Conservation (phyloP, 2,888 invertebrate species). For the Drosophila rellima region DNA sequence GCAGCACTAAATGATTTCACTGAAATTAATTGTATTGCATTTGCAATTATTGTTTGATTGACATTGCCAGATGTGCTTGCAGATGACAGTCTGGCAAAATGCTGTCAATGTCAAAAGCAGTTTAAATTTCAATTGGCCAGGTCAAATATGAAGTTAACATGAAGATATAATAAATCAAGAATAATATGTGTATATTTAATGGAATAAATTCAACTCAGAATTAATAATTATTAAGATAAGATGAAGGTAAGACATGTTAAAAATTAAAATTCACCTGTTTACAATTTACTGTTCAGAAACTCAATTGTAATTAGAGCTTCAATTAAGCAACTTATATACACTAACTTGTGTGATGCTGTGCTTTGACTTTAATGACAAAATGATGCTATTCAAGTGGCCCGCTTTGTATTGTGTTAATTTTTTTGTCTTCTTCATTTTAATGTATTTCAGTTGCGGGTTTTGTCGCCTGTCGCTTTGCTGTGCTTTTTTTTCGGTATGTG, state of each 20-base stretch:
- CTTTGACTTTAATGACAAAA: constrained; percentile 14
- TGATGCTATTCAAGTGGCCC: constrained; percentile 38
- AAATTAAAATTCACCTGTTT: neutral
- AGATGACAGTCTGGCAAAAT: too few species aligned
- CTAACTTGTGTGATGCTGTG: neutral
- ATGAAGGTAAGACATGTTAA: neutral
- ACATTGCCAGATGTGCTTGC: too few species aligned
- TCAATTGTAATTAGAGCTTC: constrained; percentile 1
- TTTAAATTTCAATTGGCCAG: too few species aligned
- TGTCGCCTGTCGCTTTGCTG: constrained; percentile 22
- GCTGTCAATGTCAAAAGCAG: too few species aligned
- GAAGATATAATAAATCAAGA: neutral
- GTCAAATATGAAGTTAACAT: neutral
- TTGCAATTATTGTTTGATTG: too few species aligned
- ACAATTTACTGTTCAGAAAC: neutral
- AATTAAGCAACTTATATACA: neutral
- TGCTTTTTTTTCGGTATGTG: constrained; percentile 14
- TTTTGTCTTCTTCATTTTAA: constrained; percentile 5
- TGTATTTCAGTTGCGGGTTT: constrained; percentile 29
- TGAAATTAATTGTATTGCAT: too few species aligned
- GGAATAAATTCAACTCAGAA: neutral
- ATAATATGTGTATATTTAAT: neutral
- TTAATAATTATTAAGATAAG: neutral
- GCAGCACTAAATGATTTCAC: too few species aligned
- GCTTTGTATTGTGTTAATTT: constrained; percentile 19